Evolutionary conservation across 1,140 invertebrate genomes (phyloP), one percentile per base, ranked within the genome.

Genomic region (Cyclina sinensis): DNA sequence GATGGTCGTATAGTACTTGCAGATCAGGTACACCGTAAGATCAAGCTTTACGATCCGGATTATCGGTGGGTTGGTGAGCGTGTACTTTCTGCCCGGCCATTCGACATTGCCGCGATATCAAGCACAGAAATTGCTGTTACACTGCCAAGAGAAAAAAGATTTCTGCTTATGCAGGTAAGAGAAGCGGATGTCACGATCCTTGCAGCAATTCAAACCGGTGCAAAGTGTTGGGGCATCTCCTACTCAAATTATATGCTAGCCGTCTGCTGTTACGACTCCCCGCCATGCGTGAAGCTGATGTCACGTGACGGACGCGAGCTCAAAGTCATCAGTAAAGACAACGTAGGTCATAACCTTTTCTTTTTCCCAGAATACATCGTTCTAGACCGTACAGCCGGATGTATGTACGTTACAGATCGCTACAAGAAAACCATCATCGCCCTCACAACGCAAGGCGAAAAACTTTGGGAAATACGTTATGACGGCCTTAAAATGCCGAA

Each of bases 341-440:
- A 79, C 30, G 84, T 82, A 30, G 90, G 80, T 68, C 84, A 89
- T 43, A 88, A 91, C 24, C 62, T 89, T 4, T 91, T 91, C 62
- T 89, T 86, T 57, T 91, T 91, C 73, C 90, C 90, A 32, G 90
- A 91, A 48, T 91, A 91, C 84, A 78, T 91, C n/a, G 90, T 88
- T 18, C 48, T 91, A 12, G 90, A 91, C 70, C 80, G 88, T 21
- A 83, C 84, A 2, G 85, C 84, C 11, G 88, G 80, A n/a, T 87
- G 88, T 48, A 83, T 91, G 46, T 91, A 87, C 43, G 84, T 91
- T 0, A 91, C 90, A 1, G 90, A 91, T 37, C 62, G 88, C 16
- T 89, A 91, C 46, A 84, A 86, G 62, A 89, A 89, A 70, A 87
- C 87, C 1, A 85, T 91, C 9, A 84, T 86, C 18, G 88, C 87